Conservation (phyloP, 2,888 invertebrate genomes). For the Lydus trimaculatus region DNA sequence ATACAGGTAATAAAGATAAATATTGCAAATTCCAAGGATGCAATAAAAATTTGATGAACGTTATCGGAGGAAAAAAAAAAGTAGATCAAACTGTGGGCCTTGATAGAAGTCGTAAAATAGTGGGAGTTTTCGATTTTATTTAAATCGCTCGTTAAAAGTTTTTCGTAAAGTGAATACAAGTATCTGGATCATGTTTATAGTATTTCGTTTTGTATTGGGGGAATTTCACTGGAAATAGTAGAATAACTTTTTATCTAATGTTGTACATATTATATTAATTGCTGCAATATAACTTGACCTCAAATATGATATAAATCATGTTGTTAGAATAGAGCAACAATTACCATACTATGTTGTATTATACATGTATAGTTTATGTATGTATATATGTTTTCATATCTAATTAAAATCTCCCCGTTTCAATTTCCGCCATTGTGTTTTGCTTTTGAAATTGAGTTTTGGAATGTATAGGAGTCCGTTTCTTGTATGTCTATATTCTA, state of each 20-base stretch:
- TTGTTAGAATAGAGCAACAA: conserved; percentile 42
- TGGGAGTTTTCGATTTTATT: background rate
- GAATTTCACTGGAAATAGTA: background rate
- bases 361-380: conserved; percentile 7
- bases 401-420: conserved; percentile 51
- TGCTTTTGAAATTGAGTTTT: conserved; percentile 29
- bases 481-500: conserved; percentile 20
- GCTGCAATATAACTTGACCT: conserved; percentile 41
- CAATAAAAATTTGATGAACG: background rate
- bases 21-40: background rate
- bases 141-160: conserved; percentile 2
- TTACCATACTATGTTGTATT: conserved; percentile 16
- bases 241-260: background rate
- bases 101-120: background rate
- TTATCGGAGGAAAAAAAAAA: background rate
- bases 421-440: conserved; percentile 46
- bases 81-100: background rate
- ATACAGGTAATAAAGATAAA: background rate
- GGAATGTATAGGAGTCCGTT: conserved; percentile 16
- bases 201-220: background rate
- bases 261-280: conserved; percentile 42
- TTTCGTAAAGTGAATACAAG: conserved; percentile 8
- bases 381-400: conserved; percentile 43
- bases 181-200: conserved; percentile 11
- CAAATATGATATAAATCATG: conserved; percentile 37